Evolutionary conservation across 2,797 vertebrate genomes (phyloP).

Genomic region (Ibycter americanus): DNA sequence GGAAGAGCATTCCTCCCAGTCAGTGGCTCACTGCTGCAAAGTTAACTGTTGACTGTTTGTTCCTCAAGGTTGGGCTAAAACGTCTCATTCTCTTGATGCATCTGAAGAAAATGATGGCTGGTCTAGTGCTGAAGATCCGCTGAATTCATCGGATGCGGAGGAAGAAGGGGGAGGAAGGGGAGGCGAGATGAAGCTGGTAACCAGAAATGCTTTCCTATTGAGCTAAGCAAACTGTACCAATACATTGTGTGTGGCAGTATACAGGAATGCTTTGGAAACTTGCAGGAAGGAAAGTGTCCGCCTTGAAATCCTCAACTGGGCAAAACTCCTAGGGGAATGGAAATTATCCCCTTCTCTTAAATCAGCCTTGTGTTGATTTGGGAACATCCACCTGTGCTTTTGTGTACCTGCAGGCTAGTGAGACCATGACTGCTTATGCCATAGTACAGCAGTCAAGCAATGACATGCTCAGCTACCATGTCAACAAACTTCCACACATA

Average conservation of each 20-base stretch:
- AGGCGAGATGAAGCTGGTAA: slow-evolving; percentile 87
- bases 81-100: slow-evolving; percentile 86
- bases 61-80: slow-evolving; percentile 89
- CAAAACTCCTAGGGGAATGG: neutral
- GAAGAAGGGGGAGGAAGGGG: slow-evolving; percentile 79
- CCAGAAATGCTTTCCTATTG: neutral
- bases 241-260: neutral
- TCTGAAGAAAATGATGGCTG: slow-evolving; percentile 93
- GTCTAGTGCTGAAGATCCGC: slow-evolving; percentile 92
- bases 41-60: neutral
- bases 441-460: fast-evolving
- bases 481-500: neutral
- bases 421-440: neutral
- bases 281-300: neutral
- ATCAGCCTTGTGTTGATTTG: neutral
- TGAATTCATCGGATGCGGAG: slow-evolving; percentile 93
- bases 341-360: neutral
- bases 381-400: neutral
- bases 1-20: neutral
- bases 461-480: fast-evolving
- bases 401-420: neutral
- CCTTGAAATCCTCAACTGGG: neutral
- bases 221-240: neutral
- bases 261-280: neutral
- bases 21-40: neutral